These are phyloP conservation scores for Choreutis nemorana DNA, from an alignment of 2,888 invertebrate species.

Conservation along the genomic window DNA sequence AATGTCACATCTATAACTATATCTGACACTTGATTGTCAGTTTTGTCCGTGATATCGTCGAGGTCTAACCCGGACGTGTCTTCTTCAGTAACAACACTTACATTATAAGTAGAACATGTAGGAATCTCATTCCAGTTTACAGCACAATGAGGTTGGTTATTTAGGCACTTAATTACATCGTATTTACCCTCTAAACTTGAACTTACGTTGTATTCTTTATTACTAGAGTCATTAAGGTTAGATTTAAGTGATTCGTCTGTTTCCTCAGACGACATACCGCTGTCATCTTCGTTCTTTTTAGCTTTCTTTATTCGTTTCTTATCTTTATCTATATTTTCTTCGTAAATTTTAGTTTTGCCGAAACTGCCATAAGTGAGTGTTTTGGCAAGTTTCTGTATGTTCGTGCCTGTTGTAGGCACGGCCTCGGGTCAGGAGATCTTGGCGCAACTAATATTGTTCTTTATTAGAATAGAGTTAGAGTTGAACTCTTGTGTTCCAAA, in stretches of 20 bases:
- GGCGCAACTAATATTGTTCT: conserved; percentile 30
- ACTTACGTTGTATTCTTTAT: conserved; percentile 23
- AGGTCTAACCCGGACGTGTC: conserved; percentile 18
- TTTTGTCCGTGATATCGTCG: conserved; percentile 11
- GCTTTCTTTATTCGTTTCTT: conserved; percentile 10
- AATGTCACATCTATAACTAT: conserved; percentile 57
- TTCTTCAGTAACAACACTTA: conserved; percentile 31
- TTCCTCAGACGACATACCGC: conserved; percentile 59
- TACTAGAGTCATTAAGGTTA: conserved; percentile 24
- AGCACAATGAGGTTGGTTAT: conserved; percentile 35
- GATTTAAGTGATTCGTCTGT: conserved; percentile 45
- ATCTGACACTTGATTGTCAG: conserved; percentile 25
- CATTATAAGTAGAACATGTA: conserved; percentile 52
- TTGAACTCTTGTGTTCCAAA: conserved; percentile 36
- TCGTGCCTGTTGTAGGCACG: conserved; percentile 51
- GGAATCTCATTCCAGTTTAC: conserved; percentile 57
- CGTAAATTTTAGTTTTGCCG: conserved; percentile 33
- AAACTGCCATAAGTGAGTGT: conserved; percentile 45
- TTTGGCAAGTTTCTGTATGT: conserved; percentile 18
- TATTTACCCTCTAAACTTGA: conserved; percentile 24
- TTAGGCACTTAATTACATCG: conserved; percentile 55
- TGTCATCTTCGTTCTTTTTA: conserved; percentile 26
- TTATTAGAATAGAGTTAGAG: conserved; percentile 42
- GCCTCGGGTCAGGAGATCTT: conserved; percentile 56
- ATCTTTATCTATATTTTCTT: conserved; percentile 17